Percentiles rank a stretch among this genome's conserved stretches.
These are phyloP conservation scores for Sebastes dallii DNA, from an alignment of 2,797 vertebrate genomes.

Conservation along the genomic window DNA sequence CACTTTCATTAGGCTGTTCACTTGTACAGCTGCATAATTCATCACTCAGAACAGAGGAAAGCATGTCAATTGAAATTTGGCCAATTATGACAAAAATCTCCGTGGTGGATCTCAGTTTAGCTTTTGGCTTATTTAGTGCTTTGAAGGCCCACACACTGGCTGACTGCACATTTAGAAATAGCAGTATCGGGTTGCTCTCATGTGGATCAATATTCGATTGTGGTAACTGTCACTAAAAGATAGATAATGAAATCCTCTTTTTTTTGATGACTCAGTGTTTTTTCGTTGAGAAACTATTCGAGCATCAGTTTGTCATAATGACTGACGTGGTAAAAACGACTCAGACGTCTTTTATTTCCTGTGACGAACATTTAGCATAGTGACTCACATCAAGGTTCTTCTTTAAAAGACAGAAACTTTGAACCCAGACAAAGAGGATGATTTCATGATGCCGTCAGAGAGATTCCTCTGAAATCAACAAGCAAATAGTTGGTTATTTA, in stretches of 20 bases:
- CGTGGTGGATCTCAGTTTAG: slow-evolving; percentile 39
- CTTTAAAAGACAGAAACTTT: neutral
- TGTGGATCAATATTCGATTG: slow-evolving; percentile 21
- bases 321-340: neutral
- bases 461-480: neutral
- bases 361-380: neutral
- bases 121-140: slow-evolving; percentile 29
- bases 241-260: neutral
- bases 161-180: slow-evolving; percentile 18
- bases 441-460: neutral
- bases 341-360: neutral
- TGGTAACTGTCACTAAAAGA: slow-evolving; percentile 12
- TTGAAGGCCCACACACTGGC: slow-evolving; percentile 33
- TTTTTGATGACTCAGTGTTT: neutral
- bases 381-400: neutral
- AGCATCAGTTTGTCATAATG: neutral
- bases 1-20: slow-evolving; percentile 49
- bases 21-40: slow-evolving; percentile 68
- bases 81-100: slow-evolving; percentile 55
- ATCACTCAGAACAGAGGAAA: slow-evolving; percentile 54
- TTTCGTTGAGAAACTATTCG: neutral
- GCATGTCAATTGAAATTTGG: slow-evolving; percentile 55
- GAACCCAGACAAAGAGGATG: neutral
- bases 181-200: neutral
- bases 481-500: neutral